Evolutionary conservation across 2,888 invertebrate genomes (phyloP).

Genomic region (Agrochola macilenta): DNA sequence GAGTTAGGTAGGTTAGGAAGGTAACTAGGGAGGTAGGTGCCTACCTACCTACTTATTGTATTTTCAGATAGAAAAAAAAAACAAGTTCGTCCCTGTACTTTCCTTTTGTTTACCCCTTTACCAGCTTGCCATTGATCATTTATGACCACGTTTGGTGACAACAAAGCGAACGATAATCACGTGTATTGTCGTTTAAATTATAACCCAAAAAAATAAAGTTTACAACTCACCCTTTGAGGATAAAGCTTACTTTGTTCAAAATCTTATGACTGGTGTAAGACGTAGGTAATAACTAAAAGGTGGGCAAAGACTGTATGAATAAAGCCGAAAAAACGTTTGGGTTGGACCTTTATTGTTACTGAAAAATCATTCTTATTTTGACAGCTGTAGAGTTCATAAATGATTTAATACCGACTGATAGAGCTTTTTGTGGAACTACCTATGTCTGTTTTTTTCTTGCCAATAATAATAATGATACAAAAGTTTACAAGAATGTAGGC

Average conservation of each 20-base stretch:
- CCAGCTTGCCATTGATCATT: conserved; percentile 53
- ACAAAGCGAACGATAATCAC: conserved; percentile 81
- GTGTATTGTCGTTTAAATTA: conserved; percentile 74
- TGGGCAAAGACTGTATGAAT: conserved; percentile 5
- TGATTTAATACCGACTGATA: too few species aligned
- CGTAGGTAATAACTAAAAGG: conserved; percentile 29
- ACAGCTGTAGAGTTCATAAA: not conserved
- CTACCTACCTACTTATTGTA: not conserved
- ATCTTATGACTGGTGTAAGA: conserved; percentile 19
- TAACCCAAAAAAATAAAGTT: conserved; percentile 78
- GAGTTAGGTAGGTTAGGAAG: too few species aligned
- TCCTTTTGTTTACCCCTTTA: conserved; percentile 69
- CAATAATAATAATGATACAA: not conserved
- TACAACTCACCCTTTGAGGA: conserved; percentile 50
- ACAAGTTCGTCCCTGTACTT: conserved; percentile 62
- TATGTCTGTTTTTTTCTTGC: not conserved
- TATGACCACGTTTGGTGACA: conserved; percentile 74
- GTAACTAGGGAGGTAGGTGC: too few species aligned
- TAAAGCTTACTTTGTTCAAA: conserved; percentile 38
- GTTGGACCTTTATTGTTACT: not conserved
- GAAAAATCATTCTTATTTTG: not conserved
- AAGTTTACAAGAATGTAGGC: not conserved
- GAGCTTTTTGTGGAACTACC: not conserved
- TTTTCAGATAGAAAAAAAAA: not conserved
- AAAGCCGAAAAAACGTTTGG: not conserved